These are phyloP conservation scores for Medauroidea extradentata DNA, from an alignment of 1,140 invertebrate genomes.

Conservation along the genomic window DNA sequence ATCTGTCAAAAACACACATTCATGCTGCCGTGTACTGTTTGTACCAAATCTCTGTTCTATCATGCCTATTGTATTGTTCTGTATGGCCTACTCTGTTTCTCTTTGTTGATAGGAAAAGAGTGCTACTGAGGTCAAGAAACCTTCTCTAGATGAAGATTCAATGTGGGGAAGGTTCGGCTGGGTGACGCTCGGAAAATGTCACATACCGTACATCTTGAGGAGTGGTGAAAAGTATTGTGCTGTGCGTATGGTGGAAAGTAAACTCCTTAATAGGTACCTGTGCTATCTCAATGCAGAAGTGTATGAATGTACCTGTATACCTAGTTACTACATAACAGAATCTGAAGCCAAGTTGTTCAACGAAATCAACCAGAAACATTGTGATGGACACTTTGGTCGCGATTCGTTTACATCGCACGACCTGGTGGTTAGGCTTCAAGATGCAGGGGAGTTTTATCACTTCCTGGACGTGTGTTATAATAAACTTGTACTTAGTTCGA, in stretches of 20 bases:
- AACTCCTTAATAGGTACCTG: conserved; percentile 80
- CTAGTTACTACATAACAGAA: conserved; percentile 90
- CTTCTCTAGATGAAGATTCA: conserved; percentile 66
- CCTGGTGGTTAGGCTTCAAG: conserved; percentile 77
- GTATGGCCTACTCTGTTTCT: too few species aligned
- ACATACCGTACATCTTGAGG: conserved; percentile 84
- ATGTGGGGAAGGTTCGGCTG: conserved; percentile 84
- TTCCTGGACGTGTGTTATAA: conserved; percentile 85
- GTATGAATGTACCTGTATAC: conserved; percentile 82
- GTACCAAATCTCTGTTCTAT: too few species aligned
- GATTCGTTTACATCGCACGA: conserved; percentile 88
- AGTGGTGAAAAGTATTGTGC: conserved; percentile 82
- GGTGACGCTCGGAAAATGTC: conserved; percentile 76
- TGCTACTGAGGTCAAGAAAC: conserved; percentile 9
- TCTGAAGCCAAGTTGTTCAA: conserved; percentile 84
- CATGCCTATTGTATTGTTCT: too few species aligned
- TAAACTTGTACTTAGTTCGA: conserved; percentile 58
- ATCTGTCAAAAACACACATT: too few species aligned
- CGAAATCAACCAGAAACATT: conserved; percentile 90
- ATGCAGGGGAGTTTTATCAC: conserved; percentile 86
- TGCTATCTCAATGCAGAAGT: conserved; percentile 77
- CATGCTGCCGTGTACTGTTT: too few species aligned
- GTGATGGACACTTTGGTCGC: conserved; percentile 83
- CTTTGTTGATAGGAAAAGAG: too few species aligned
- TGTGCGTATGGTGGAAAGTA: conserved; percentile 85